A percentile compares a stretch with the other conserved stretches of the same genome.
Evolutionary conservation across 2,888 invertebrate species (phyloP).

Genomic region (Morpho achilles): DNA sequence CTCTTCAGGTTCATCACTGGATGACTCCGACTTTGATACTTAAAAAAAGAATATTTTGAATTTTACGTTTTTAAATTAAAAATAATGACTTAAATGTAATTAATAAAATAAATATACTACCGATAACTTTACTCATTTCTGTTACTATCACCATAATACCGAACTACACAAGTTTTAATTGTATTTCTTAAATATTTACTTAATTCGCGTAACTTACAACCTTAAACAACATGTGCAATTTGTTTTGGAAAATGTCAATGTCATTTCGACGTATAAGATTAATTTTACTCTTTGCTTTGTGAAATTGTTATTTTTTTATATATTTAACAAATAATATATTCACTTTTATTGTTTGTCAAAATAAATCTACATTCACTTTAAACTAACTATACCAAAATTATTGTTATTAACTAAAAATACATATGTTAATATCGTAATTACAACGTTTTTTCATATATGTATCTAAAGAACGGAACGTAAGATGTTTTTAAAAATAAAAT

Average conservation of each 20-base stretch:
- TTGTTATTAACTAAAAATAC: no score
- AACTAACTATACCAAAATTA: no score
- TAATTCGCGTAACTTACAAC: no score
- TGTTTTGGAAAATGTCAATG: slow-evolving; percentile 3
- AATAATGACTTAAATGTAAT: not conserved
- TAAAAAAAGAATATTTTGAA: slow-evolving; percentile 36
- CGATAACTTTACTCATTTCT: slow-evolving; percentile 49
- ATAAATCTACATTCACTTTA: no score
- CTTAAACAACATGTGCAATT: slow-evolving; percentile 1
- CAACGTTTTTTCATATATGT: no score
- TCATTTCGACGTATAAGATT: not conserved
- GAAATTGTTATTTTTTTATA: no score
- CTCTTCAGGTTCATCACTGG: slow-evolving; percentile 47
- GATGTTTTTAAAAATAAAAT: slow-evolving; percentile 61
- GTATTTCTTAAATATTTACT: not conserved
- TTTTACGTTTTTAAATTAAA: slow-evolving; percentile 42
- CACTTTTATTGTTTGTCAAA: no score
- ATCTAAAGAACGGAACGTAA: slow-evolving; percentile 37
- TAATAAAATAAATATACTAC: slow-evolving; percentile 31
- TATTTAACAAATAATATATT: no score
- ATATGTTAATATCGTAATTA: no score
- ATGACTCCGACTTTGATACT: slow-evolving; percentile 54
- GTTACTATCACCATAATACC: slow-evolving; percentile 48
- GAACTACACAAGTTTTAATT: not conserved
- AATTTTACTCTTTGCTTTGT: no score